Conservation (phyloP, 1,140 invertebrate species). For the Neuroterus valhalla region DNA sequence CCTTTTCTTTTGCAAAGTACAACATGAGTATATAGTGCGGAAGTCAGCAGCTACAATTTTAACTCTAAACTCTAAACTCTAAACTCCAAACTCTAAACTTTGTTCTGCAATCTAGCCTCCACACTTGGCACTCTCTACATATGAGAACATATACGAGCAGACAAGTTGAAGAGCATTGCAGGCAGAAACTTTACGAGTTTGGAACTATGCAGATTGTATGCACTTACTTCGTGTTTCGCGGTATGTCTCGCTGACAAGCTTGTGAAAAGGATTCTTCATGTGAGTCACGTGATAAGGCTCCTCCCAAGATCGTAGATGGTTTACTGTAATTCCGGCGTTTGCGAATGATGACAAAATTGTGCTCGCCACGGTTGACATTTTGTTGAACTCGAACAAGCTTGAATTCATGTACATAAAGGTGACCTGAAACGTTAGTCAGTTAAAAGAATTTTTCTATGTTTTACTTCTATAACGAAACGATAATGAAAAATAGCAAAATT, state of each 20-base stretch:
- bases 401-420: slow-evolving; percentile 85
- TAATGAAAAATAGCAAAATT: too few species aligned
- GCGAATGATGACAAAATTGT: slow-evolving; percentile 83
- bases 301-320: slow-evolving; percentile 81
- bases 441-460: neutral
- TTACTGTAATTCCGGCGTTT: slow-evolving; percentile 81
- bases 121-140: too few species aligned
- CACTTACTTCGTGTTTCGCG: slow-evolving; percentile 87
- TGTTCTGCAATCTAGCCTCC: too few species aligned
- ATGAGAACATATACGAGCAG: too few species aligned
- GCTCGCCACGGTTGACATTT: slow-evolving; percentile 78
- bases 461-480: too few species aligned
- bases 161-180: neutral
- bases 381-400: slow-evolving; percentile 81
- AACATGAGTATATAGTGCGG: too few species aligned
- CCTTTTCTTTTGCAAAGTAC: too few species aligned
- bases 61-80: too few species aligned
- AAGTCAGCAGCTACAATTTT: too few species aligned
- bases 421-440: slow-evolving; percentile 73
- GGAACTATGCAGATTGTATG: neutral
- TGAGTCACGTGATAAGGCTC: slow-evolving; percentile 82
- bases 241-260: slow-evolving; percentile 86
- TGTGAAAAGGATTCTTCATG: slow-evolving; percentile 85
- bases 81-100: too few species aligned
- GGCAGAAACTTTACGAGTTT: slow-evolving; percentile 3